Evolutionary conservation across 1,140 invertebrate genomes (phyloP), one percentile per base, ranked within the genome.

Genomic region (Orchesella cincta): DNA sequence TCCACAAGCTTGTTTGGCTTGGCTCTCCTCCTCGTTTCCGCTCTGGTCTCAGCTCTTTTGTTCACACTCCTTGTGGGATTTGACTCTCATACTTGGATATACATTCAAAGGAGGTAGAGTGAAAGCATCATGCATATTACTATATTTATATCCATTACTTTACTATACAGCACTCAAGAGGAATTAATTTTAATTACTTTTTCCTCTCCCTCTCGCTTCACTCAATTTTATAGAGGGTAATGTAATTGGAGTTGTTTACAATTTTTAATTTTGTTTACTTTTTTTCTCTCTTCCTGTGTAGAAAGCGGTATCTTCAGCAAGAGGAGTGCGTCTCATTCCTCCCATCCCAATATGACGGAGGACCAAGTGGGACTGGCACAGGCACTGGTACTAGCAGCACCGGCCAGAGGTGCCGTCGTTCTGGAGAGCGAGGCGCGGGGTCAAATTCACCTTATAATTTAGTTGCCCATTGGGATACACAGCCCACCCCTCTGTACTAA

Each of bases 71-170:
- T 97, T 74, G 95, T 97, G 33, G 94, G 95, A 90, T 91, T 97
- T 31, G 94, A 96, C 83, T 97, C 94, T 26, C 94, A 97, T 83
- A 95, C 94, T 0, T 98, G 95, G 95, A 97, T 97, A 83, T 96
- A 97, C 84, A 95, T 97, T 82, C 91, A 94, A 84, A 95, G 94
- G 85, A 93, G 93, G 93, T 93, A 84, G 8, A 88, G 88, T 85
- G 74, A 76, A n/a, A 39, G n/a, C 20, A 39, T 23, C 23, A 3
- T 34, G 18, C 39, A n/a, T n/a, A n/a, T n/a, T n/a, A n/a, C n/a
- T n/a, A n/a, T n/a, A n/a, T n/a, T n/a, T n/a, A n/a, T n/a, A n/a
- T n/a, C n/a, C n/a, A n/a, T n/a, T n/a, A n/a, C n/a, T n/a, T n/a
- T n/a, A n/a, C n/a, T n/a, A 33, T 67, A 14, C 28, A 67, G 12